Evolutionary conservation across 2,888 invertebrate genomes (phyloP), one percentile per base, ranked within the genome.

Genomic region (Epistrophella euchroma): DNA sequence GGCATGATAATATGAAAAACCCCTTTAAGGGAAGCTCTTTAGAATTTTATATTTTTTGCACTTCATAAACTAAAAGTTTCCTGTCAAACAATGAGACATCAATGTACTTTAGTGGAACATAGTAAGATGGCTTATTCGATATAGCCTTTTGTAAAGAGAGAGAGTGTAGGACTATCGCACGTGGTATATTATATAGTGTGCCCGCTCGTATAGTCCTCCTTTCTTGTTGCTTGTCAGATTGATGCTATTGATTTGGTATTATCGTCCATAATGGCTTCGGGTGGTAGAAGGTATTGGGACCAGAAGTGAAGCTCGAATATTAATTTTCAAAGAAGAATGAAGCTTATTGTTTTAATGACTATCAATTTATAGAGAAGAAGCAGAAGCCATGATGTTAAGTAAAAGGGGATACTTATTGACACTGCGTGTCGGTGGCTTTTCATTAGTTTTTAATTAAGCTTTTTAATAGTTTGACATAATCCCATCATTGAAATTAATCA

Each of bases 381-480:
- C 43, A 47, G 19, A 32, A 11, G 50, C 6, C 4, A 11, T 0
- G 40, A 13, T 28, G 35, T 15, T 55, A 52, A 71, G 60, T 19
- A 43, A 40, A n/a, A 52, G 25, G n/a, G 28, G 72, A 40, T 56
- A 13, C 75, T 76, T 80, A 66, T 80, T 80, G 80, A 80, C 84
- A 80, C 80, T 76, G 2, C 19, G n/a, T 47, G 72, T 68, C 28
- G 68, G 74, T 85, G 80, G 80, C 76, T 76, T 76, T 80, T 76
- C 73, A 77, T 81, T 70, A 85, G 73, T 68, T 77, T 77, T 85
- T 81, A 81, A 85, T 85, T 81, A 81, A 56, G 72, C 76, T 62
- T 76, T 76, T 81, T 76, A 73, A 85, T 81, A 85, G 77, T 85
- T 85, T 73, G 85, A 85, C 85, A 81, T 85, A 85, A 85, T 81